These are phyloP conservation scores for Crypturellus undulatus DNA, from an alignment of 2,113 vertebrate species.

Conservation along the genomic window DNA sequence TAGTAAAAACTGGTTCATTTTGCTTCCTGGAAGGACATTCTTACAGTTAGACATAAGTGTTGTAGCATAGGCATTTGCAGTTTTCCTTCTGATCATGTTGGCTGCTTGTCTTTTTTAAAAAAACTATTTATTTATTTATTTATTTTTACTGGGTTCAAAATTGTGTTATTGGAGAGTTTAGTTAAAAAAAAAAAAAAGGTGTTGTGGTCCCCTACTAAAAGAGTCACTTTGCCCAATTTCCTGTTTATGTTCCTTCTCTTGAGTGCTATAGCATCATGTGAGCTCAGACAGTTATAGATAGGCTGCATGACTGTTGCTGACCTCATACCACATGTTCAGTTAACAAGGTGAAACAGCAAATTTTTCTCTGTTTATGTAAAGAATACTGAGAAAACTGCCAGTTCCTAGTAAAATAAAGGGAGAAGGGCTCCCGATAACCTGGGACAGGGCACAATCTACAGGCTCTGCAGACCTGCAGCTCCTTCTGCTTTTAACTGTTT, in stretches of 20 bases:
- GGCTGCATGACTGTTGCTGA: slow-evolving; percentile 67
- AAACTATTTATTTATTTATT: neutral
- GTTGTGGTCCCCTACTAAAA: slow-evolving; percentile 32
- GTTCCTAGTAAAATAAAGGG: slow-evolving; percentile 59
- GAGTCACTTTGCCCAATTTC: slow-evolving; percentile 77
- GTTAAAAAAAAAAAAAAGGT: neutral
- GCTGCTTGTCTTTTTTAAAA: neutral
- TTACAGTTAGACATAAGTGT: neutral
- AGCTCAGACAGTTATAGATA: slow-evolving; percentile 74
- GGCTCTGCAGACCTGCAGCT: neutral
- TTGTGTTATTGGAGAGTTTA: neutral
- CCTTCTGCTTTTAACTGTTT: slow-evolving; percentile 58
- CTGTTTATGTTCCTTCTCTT: slow-evolving; percentile 76
- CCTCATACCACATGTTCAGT: slow-evolving; percentile 60
- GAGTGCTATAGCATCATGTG: slow-evolving; percentile 69
- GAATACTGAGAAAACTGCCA: slow-evolving; percentile 47
- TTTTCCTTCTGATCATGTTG: slow-evolving; percentile 3
- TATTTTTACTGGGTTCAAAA: neutral
- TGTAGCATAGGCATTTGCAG: neutral
- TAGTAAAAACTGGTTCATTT: neutral
- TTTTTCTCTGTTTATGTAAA: slow-evolving; percentile 37
- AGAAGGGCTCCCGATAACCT: slow-evolving; percentile 11
- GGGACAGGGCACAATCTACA: neutral
- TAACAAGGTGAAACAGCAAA: slow-evolving; percentile 71
- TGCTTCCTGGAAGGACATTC: neutral